A percentile compares a stretch with the other conserved stretches of the same genome.
phyloP scores from a whole-genome alignment of 2,797 vertebrate genomes.

The Serranus cabrilla region DNA sequence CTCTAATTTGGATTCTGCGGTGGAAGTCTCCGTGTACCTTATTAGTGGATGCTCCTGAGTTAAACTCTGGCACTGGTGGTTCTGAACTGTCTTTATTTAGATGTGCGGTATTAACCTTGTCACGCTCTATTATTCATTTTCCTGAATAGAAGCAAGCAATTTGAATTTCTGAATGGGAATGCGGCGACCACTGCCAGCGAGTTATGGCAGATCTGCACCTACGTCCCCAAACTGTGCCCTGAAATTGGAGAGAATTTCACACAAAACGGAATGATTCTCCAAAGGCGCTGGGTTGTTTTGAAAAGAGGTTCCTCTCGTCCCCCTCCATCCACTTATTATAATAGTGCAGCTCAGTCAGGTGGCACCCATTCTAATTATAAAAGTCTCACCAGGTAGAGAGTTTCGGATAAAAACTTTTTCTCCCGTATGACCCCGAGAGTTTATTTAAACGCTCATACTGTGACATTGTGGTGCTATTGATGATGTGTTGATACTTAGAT shows the following conservation, averaged over 20 bases:
- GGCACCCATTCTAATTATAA: neutral
- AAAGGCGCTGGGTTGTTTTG: neutral
- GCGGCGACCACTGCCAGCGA: slow-evolving; percentile 1
- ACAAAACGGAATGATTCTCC: slow-evolving; percentile 2
- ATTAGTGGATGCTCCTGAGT: slow-evolving; percentile 41
- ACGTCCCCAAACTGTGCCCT: neutral
- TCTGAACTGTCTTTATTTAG: slow-evolving; percentile 41
- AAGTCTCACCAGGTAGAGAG: neutral
- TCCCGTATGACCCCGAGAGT: neutral
- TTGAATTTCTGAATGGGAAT: slow-evolving; percentile 38
- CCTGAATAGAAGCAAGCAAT: slow-evolving; percentile 1
- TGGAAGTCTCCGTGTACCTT: slow-evolving; percentile 39
- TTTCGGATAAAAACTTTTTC: neutral
- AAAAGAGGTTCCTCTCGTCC: slow-evolving; percentile 11
- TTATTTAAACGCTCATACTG: neutral
- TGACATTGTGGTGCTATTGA: neutral
- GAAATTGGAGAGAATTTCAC: neutral
- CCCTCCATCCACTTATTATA: neutral
- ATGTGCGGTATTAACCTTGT: slow-evolving; percentile 19
- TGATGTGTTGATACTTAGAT: neutral
- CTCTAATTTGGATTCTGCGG: slow-evolving; percentile 56
- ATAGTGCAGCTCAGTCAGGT: neutral
- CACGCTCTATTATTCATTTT: slow-evolving; percentile 27
- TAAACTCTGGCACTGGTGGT: slow-evolving; percentile 30
- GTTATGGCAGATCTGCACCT: slow-evolving; percentile 22